Evolutionary conservation across 1,140 invertebrate species (phyloP).

Genomic region (Lepeophtheirus salmonis): DNA sequence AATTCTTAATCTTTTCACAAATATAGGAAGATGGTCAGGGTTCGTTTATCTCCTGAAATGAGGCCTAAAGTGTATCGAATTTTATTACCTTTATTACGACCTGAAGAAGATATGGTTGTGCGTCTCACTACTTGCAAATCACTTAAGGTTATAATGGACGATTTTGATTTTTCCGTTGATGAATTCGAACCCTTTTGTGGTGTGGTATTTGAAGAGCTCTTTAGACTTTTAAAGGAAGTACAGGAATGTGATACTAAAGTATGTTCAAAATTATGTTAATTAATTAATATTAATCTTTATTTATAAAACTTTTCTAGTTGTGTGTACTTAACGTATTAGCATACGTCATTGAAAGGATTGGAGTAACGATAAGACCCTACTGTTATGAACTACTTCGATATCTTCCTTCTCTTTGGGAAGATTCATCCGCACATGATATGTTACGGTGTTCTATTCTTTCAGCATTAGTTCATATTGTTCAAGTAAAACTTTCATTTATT

Average conservation of each 20-base stretch:
- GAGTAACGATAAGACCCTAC: constrained; percentile 45
- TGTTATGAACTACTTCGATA: constrained; percentile 48
- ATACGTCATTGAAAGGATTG: constrained; percentile 68
- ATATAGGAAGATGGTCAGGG: constrained; percentile 51
- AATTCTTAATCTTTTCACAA: constrained; percentile 21
- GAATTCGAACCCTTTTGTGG: constrained; percentile 64
- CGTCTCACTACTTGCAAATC: constrained; percentile 54
- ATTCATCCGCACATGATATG: constrained; percentile 71
- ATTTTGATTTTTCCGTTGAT: constrained; percentile 73
- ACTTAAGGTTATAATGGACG: constrained; percentile 60
- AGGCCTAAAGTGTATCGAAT: constrained; percentile 61
- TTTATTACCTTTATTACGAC: constrained; percentile 22
- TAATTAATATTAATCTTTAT: constrained; percentile 7
- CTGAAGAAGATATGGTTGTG: constrained; percentile 37
- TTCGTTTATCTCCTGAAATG: constrained; percentile 57
- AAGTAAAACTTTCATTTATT: constrained; percentile 28
- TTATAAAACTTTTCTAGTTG: constrained; percentile 37
- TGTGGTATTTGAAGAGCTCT: constrained; percentile 51
- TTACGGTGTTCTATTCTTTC: constrained; percentile 73
- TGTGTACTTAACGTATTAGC: constrained; percentile 71
- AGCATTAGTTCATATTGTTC: constrained; percentile 55
- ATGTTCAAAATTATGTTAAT: constrained; percentile 21
- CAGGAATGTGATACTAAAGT: constrained; percentile 82
- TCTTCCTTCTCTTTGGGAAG: constrained; percentile 65
- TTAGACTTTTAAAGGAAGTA: constrained; percentile 63